phyloP scores from a whole-genome alignment of 1,140 invertebrate genomes.

The Cataglyphis hispanica region DNA sequence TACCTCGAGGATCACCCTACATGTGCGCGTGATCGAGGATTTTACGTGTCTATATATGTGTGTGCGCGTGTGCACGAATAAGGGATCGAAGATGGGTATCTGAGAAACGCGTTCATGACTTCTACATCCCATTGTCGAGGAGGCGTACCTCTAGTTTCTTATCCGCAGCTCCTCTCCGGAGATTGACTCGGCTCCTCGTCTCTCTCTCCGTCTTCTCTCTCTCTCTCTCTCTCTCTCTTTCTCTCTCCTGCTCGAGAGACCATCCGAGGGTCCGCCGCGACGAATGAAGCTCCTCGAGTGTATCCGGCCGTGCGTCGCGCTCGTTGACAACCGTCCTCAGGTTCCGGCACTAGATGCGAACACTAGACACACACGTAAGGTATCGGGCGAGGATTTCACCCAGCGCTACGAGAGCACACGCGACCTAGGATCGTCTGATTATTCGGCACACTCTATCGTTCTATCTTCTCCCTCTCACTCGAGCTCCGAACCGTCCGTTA shows the following conservation, averaged over 20 bases:
- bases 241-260: neutral
- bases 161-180: slow-evolving; percentile 5
- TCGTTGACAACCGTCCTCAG: slow-evolving; percentile 40
- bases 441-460: neutral
- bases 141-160: slow-evolving; percentile 18
- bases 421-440: neutral
- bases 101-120: neutral
- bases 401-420: neutral
- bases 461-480: too few species aligned
- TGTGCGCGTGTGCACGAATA: neutral
- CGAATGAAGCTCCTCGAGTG: neutral
- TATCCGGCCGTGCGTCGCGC: slow-evolving; percentile 25
- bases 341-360: slow-evolving; percentile 1
- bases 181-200: slow-evolving; percentile 15
- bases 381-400: neutral
- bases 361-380: neutral
- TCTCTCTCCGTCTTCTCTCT: too few species aligned
- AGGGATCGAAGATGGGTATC: neutral
- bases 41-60: neutral
- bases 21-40: neutral
- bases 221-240: neutral
- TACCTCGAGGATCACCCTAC: neutral
- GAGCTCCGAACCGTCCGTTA: neutral
- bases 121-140: neutral
- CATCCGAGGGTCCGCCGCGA: slow-evolving; percentile 18